These are phyloP conservation scores for Oryctes rhinoceros DNA, from an alignment of 1,140 invertebrate species.

Conservation along the genomic window DNA sequence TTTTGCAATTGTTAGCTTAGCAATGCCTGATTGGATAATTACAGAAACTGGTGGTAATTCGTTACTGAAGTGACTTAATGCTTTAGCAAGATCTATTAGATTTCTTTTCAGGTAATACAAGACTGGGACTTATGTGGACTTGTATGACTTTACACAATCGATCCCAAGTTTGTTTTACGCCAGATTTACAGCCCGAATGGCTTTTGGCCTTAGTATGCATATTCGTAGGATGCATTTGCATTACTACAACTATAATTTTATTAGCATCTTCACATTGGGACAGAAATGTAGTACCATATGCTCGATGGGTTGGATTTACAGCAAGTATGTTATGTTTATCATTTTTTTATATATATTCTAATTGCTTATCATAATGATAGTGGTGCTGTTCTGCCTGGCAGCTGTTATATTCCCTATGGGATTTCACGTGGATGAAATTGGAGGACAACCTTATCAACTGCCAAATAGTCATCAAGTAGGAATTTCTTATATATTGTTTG, in stretches of 20 bases:
- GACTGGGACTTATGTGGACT: conserved; percentile 91
- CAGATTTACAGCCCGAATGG: conserved; percentile 90
- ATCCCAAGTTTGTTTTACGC: conserved; percentile 86
- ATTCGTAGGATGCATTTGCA: conserved; percentile 90
- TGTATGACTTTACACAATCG: conserved; percentile 92
- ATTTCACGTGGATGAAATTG: conserved; percentile 94
- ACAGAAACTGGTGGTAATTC: conserved; percentile 87
- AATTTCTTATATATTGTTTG: conserved; percentile 95
- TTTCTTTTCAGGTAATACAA: conserved; percentile 75
- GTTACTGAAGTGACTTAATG: neutral
- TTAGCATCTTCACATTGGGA: conserved; percentile 91
- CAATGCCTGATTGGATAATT: conserved; percentile 96
- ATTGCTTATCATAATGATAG: conserved; percentile 66
- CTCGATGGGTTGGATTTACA: conserved; percentile 94
- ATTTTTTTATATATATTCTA: conserved; percentile 30
- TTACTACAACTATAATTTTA: conserved; percentile 89
- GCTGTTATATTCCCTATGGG: conserved; percentile 97
- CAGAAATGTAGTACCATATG: conserved; percentile 88
- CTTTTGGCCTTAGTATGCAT: conserved; percentile 89
- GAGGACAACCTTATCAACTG: conserved; percentile 93
- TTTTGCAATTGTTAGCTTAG: conserved; percentile 91
- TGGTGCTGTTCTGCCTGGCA: conserved; percentile 95
- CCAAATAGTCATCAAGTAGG: conserved; percentile 96
- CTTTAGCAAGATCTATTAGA: conserved; percentile 33
- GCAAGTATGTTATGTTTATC: conserved; percentile 75